These are phyloP conservation scores for Oopsacas minuta DNA, from an alignment of 37 sponge, comb jelly and placozoan species.

Conservation along the genomic window DNA sequence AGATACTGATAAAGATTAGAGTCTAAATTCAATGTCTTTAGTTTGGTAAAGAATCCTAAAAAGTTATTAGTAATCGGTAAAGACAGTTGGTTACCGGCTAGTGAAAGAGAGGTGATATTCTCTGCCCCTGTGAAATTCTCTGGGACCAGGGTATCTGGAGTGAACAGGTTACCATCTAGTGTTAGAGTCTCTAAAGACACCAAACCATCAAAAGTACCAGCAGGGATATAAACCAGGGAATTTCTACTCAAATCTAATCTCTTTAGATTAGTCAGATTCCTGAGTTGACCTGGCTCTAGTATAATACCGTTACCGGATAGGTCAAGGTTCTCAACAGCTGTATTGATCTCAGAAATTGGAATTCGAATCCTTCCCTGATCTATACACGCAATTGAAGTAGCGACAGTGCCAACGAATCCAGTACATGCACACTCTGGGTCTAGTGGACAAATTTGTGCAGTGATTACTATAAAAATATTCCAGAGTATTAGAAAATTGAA, in stretches of 20 bases:
- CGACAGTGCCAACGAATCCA: background rate
- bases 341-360: background rate
- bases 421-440: background rate
- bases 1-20: background rate
- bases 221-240: background rate
- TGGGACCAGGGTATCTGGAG: background rate
- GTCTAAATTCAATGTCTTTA: background rate
- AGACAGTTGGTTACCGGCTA: background rate
- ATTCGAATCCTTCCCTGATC: background rate
- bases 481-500: background rate
- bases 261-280: background rate
- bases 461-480: background rate
- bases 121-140: background rate
- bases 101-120: background rate
- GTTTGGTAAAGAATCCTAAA: background rate
- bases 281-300: background rate
- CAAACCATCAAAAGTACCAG: background rate
- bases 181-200: background rate
- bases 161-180: constrained; percentile 2
- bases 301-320: background rate
- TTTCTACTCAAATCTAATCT: background rate
- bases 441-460: background rate
- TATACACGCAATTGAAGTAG: background rate
- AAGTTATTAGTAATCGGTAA: background rate
- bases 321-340: background rate